A percentile compares a stretch with the other conserved stretches of the same genome.
Conservation (phyloP, 2,888 invertebrate species). For the Trileptium ribeirensis region DNA sequence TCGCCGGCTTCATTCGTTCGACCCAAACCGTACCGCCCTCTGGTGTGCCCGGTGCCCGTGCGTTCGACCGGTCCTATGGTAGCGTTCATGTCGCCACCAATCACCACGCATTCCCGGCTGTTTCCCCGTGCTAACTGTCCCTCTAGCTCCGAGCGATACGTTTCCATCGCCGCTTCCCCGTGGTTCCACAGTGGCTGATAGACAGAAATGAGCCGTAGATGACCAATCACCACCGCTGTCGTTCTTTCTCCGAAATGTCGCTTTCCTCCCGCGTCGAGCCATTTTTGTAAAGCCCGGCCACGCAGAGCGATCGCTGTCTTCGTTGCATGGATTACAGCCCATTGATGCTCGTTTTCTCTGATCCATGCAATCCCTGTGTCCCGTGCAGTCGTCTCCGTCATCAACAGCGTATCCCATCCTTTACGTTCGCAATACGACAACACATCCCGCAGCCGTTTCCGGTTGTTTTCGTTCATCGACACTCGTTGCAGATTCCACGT, state of each 20-base stretch:
- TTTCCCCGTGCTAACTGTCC: not conserved
- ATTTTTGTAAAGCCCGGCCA: not conserved
- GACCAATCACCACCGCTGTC: not conserved
- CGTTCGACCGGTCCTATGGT: not conserved
- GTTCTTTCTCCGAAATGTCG: not conserved
- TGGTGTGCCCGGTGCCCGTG: not conserved
- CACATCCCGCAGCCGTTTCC: not conserved
- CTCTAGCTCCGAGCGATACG: not conserved
- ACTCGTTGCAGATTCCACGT: not conserved
- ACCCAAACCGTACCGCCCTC: not conserved
- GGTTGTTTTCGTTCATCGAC: not conserved
- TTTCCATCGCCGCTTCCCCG: not conserved
- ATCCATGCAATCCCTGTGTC: not conserved
- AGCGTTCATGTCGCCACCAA: not conserved
- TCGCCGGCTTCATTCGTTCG: not conserved
- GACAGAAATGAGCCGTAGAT: not conserved
- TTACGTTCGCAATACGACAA: not conserved
- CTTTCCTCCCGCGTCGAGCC: not conserved
- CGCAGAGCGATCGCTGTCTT: not conserved
- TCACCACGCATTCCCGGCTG: not conserved
- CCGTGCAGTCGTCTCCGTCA: not conserved
- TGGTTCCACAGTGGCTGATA: conserved; percentile 4
- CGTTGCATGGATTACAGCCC: not conserved
- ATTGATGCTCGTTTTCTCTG: conserved; percentile 5
- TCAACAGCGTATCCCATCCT: not conserved